A percentile compares a stretch with the other conserved stretches of the same genome.
These are phyloP conservation scores for Ormyrus pomaceus DNA, from an alignment of 2,888 invertebrate species.

Conservation along the genomic window DNA sequence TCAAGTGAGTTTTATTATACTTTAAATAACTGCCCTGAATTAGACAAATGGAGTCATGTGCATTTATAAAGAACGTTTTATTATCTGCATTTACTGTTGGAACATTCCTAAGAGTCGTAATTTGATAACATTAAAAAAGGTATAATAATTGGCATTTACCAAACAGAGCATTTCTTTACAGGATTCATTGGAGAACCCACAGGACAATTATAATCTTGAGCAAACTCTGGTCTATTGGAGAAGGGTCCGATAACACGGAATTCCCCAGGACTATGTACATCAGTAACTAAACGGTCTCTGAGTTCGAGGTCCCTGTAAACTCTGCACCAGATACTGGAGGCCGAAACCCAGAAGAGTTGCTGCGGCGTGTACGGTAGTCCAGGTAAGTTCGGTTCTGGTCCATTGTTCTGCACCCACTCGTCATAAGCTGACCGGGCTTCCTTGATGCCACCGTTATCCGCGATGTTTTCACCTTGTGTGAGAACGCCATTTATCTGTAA, in stretches of 20 bases:
- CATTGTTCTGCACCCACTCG: constrained; percentile 82
- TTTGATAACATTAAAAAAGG: too few relatives aligned
- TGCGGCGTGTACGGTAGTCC: constrained; percentile 83
- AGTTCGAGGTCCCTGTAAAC: constrained; percentile 81
- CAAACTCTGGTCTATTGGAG: constrained; percentile 79
- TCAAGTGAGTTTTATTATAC: too few relatives aligned
- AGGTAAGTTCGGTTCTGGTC: constrained; percentile 82
- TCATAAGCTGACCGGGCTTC: constrained; percentile 90
- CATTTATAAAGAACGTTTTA: too few relatives aligned
- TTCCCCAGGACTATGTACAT: constrained; percentile 83
- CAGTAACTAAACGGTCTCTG: constrained; percentile 87
- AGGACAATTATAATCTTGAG: constrained; percentile 81
- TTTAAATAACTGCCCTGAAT: too few relatives aligned
- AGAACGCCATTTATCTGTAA: constrained; percentile 90
- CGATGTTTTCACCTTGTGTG: constrained; percentile 95
- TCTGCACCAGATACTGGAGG: constrained; percentile 80
- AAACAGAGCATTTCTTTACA: constrained; percentile 79
- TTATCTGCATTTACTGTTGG: too few relatives aligned
- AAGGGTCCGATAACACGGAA: constrained; percentile 80
- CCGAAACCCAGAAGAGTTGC: constrained; percentile 81
- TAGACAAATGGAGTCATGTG: too few relatives aligned
- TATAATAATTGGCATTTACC: constrained; percentile 74
- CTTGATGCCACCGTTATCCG: constrained; percentile 94
- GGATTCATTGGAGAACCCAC: constrained; percentile 81
- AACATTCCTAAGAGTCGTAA: too few relatives aligned